phyloP scores from a whole-genome alignment of 2,113 vertebrate species.

The Melanerpes formicivorus region DNA sequence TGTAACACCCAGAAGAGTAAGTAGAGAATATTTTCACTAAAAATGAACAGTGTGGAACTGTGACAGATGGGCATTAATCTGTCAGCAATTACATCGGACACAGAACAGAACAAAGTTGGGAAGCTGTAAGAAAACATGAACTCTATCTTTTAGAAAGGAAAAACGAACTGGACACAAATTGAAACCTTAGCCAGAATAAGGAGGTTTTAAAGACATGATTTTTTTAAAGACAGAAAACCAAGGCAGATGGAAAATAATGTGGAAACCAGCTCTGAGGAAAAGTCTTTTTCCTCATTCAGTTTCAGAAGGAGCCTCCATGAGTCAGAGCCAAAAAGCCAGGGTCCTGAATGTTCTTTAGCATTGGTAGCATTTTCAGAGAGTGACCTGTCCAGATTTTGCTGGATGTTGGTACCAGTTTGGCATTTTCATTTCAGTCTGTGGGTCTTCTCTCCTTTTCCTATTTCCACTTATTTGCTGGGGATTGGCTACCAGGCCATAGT shows the following conservation, averaged over 20 bases:
- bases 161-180: conserved; percentile 29
- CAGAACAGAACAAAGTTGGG: conserved; percentile 61
- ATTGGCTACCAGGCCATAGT: too few relatives aligned
- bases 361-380: neutral
- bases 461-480: too few relatives aligned
- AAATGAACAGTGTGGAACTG: conserved; percentile 61
- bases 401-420: too few relatives aligned
- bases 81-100: conserved; percentile 64
- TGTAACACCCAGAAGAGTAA: conserved; percentile 65
- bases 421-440: too few relatives aligned
- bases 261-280: neutral
- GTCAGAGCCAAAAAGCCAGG: neutral
- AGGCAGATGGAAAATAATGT: neutral
- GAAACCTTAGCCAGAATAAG: neutral
- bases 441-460: too few relatives aligned
- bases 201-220: neutral
- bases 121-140: conserved; percentile 65
- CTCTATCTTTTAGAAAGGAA: neutral
- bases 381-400: neutral
- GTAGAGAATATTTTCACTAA: conserved; percentile 66
- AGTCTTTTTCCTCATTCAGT: neutral
- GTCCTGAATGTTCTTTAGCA: neutral
- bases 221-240: neutral
- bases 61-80: conserved; percentile 74
- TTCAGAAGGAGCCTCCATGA: neutral